These are phyloP conservation scores for Drosophila quadrilineata DNA, from an alignment of 1,140 invertebrate genomes.

Conservation along the genomic window DNA sequence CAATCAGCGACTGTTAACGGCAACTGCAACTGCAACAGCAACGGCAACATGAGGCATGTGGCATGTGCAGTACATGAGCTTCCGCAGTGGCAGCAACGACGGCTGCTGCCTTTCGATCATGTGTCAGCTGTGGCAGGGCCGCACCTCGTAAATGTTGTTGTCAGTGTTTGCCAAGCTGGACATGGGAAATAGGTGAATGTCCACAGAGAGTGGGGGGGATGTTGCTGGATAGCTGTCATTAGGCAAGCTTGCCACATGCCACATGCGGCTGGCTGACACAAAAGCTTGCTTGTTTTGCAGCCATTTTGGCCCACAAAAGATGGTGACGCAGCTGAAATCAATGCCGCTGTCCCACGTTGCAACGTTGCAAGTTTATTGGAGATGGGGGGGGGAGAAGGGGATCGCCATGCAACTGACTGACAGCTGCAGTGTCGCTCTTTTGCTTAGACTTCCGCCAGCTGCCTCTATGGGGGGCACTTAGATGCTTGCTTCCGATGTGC, in stretches of 20 bases:
- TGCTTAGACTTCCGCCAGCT: conserved; percentile 58
- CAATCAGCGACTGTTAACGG: conserved; percentile 37
- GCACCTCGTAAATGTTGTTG: conserved; percentile 35
- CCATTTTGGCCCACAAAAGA: conserved; percentile 48
- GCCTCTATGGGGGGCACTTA: not conserved
- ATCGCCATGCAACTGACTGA: conserved; percentile 18
- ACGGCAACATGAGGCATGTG: conserved; percentile 31
- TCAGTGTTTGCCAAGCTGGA: conserved; percentile 25
- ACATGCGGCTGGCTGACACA: conserved; percentile 43
- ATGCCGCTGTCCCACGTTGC: conserved; percentile 35
- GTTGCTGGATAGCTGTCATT: conserved; percentile 52
- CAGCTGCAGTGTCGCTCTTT: conserved; percentile 3
- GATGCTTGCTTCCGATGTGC: conserved; percentile 44
- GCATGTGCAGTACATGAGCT: conserved; percentile 30
- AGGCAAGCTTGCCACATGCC: no score
- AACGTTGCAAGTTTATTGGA: not conserved
- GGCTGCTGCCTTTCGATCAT: conserved; percentile 70
- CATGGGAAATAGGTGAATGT: not conserved
- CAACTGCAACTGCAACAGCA: conserved; percentile 11
- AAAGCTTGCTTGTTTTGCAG: conserved; percentile 9
- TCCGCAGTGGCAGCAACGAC: no score
- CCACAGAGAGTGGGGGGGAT: not conserved
- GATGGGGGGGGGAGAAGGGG: no score
- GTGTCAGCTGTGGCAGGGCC: conserved; percentile 46
- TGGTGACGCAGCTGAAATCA: conserved; percentile 75